Conservation (phyloP, 2,113 vertebrate species). For the Dipodomys stephensi region DNA sequence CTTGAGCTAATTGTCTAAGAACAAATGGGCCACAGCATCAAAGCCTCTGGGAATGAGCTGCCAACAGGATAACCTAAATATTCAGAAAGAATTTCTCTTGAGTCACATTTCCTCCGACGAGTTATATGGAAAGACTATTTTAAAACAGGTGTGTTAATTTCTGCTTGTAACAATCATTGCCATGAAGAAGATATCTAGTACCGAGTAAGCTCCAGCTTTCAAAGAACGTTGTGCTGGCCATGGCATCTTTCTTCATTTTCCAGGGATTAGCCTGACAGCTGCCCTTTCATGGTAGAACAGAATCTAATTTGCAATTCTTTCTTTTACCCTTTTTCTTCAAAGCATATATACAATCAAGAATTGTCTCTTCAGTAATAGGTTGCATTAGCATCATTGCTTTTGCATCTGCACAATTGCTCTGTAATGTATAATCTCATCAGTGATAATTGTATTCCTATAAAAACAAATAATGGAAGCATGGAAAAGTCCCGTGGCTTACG, state of each 20-base stretch:
- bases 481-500: not conserved
- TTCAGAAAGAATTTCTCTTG: not conserved
- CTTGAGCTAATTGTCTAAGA: not conserved
- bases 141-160: not conserved
- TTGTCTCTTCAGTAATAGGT: not conserved
- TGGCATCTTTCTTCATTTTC: not conserved
- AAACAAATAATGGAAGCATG: not conserved
- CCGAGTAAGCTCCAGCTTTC: not conserved
- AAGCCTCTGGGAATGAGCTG: not conserved
- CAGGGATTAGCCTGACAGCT: not conserved
- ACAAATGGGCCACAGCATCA: not conserved
- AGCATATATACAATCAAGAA: slow-evolving; percentile 16
- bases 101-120: not conserved
- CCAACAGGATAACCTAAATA: not conserved
- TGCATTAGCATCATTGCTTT: not conserved
- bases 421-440: not conserved
- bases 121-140: not conserved
- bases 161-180: not conserved
- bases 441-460: not conserved
- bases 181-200: not conserved
- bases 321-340: slow-evolving; percentile 8
- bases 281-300: not conserved
- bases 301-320: slow-evolving; percentile 16
- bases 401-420: slow-evolving; percentile 2
- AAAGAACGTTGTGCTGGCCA: not conserved